Base-by-base conservation (phyloP, 2,113 vertebrate species). In the Lophochroa leadbeateri region DNA sequence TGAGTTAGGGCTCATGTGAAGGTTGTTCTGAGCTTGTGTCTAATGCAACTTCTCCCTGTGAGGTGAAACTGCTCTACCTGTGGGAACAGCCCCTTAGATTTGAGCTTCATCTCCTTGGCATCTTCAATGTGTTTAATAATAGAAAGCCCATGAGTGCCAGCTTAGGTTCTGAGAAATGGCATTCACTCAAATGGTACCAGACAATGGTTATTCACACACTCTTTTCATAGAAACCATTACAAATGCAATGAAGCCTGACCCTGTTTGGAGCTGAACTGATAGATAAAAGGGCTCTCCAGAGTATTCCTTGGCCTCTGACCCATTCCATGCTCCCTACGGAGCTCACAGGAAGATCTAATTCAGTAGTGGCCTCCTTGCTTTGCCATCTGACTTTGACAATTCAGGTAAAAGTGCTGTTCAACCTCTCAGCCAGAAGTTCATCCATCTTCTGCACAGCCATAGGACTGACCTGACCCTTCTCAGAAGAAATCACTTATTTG, bases 371-470 rank as follows among this genome's bases (percentile, higher is more conserved):
- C 13, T 76, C 74, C 60, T 69, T 53, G 63, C 10, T 10, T 11
- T 88, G 44, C 27, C n/a, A 69, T 27, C 16, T 76, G 49, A 12
- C 21, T 52, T 88, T 19, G 50, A 63, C 25, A 70, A 33, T 47
- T 41, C 15, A 39, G 20, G 23, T 60, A 23, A 24, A 85, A 82
- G 33, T 13, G 20, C 24, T 50, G 14, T 69, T 72, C 24, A n/a
- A 0, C 21, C 15, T 63, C 17, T 68, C 49, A 61, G 2, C 9
- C 12, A 52, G 17, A 31, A 6, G 1, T 55, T 43, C 47, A 6
- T 60, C 29, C 57, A 5, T 61, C 63, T 60, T 80, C 33, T 74
- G 29, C 50, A 53, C 17, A 46, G 78, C 28, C 52, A 24, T 0
- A 11, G 39, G 39, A 44, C 24, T 19, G 31, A 41, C 13, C 27